A percentile compares a stretch with the other conserved stretches of the same genome.
These are phyloP conservation scores for Heteronetta atricapilla DNA, from an alignment of 2,113 vertebrate species.

Conservation along the genomic window DNA sequence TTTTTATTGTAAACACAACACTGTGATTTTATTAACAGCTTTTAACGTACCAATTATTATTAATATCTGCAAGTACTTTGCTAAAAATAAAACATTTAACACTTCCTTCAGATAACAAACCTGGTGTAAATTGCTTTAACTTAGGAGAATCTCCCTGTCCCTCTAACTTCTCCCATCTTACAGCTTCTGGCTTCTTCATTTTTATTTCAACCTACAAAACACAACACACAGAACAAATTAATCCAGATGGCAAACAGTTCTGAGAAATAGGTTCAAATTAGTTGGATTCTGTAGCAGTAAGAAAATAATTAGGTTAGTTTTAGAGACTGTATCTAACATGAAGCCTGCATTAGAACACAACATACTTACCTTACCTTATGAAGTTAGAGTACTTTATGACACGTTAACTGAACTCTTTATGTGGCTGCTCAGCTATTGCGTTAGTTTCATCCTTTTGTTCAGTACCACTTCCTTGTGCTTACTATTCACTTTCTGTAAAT, in stretches of 20 bases:
- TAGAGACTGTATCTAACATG: not conserved
- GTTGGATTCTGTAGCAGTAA: not conserved
- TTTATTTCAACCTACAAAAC: constrained; percentile 92
- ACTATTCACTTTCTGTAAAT: not conserved
- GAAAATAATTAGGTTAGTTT: not conserved
- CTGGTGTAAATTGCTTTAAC: constrained; percentile 86
- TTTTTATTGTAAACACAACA: not conserved
- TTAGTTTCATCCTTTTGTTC: not conserved
- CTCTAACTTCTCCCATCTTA: constrained; percentile 95
- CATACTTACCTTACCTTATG: not conserved
- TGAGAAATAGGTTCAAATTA: constrained; percentile 3
- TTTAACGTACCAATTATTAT: not conserved
- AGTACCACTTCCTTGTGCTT: not conserved
- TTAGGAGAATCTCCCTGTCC: constrained; percentile 81
- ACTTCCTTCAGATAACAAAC: constrained; percentile 78
- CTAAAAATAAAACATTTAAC: not conserved
- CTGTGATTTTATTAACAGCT: not conserved
- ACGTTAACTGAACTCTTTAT: not conserved
- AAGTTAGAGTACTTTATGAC: not conserved
- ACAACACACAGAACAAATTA: constrained; percentile 33
- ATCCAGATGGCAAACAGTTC: not conserved
- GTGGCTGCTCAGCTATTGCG: not conserved
- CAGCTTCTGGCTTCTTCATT: constrained; percentile 94
- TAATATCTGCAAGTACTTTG: not conserved
- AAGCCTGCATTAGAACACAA: not conserved